These are phyloP conservation scores for Papilio gigon DNA, from an alignment of 2,888 invertebrate genomes.

Conservation along the genomic window DNA sequence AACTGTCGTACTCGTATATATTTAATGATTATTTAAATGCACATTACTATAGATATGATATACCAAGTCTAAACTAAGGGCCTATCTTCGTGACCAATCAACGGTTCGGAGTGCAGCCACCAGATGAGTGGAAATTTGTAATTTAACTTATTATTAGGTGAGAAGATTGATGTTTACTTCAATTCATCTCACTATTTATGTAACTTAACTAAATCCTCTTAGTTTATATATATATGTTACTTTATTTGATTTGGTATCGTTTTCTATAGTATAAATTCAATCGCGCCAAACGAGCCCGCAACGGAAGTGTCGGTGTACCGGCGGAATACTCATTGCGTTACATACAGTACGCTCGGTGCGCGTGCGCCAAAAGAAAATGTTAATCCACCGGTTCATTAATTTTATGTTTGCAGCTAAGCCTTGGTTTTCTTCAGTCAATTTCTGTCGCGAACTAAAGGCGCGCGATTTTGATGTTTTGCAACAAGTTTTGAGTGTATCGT, in stretches of 20 bases:
- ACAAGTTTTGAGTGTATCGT: slow-evolving; percentile 28
- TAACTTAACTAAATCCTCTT: neutral
- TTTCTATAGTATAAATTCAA: slow-evolving; percentile 21
- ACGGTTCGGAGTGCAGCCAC: no score
- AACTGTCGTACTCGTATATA: no score
- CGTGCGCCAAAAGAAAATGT: slow-evolving; percentile 77
- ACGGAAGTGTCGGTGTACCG: slow-evolving; percentile 63
- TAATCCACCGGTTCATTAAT: slow-evolving; percentile 74
- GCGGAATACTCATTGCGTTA: slow-evolving; percentile 68
- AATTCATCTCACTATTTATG: no score
- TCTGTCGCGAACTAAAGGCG: slow-evolving; percentile 58
- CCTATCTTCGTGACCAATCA: no score
- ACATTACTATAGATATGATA: no score
- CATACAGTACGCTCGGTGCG: slow-evolving; percentile 57
- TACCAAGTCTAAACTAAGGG: no score
- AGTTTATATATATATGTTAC: neutral
- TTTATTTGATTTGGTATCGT: neutral
- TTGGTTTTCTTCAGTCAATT: slow-evolving; percentile 76
- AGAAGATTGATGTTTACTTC: no score
- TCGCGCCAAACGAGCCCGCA: slow-evolving; percentile 53
- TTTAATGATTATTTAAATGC: no score
- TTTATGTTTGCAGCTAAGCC: slow-evolving; percentile 69
- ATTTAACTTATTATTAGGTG: no score
- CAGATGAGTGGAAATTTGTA: no score
- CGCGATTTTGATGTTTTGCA: slow-evolving; percentile 57